Percentiles rank a stretch among this genome's conserved stretches.
Evolutionary conservation across 1,140 invertebrate genomes (phyloP).

Genomic region (Oppia nitens): DNA sequence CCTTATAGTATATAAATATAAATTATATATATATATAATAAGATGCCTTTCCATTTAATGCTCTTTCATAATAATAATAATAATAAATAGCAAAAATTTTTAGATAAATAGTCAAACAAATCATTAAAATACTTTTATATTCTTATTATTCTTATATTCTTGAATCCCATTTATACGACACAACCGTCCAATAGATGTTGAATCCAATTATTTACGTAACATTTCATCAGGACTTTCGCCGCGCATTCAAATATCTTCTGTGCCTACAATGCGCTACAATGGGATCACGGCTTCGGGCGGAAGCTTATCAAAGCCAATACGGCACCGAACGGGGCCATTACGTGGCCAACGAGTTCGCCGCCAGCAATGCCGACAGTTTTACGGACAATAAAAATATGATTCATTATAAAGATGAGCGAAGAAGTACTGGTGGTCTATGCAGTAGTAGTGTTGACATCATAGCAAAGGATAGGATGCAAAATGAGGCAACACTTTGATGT

Average conservation of each 20-base stretch:
- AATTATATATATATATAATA: too few relatives aligned
- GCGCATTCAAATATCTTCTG: constrained; percentile 76
- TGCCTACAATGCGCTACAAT: constrained; percentile 71
- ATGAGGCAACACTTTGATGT: neutral
- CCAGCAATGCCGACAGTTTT: neutral
- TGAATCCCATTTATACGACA: too few relatives aligned
- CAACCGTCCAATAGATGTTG: constrained; percentile 45
- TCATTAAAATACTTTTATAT: too few relatives aligned
- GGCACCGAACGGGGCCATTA: constrained; percentile 29
- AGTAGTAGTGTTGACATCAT: neutral
- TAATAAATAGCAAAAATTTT: too few relatives aligned
- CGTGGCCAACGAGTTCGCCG: neutral
- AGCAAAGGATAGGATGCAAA: neutral
- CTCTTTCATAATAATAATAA: too few relatives aligned
- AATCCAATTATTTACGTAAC: constrained; percentile 83
- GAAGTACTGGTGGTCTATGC: neutral
- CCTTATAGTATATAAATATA: too few relatives aligned
- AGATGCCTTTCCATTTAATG: too few relatives aligned
- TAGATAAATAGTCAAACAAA: too few relatives aligned
- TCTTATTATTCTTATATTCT: too few relatives aligned
- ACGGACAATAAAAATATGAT: neutral
- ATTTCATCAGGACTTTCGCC: constrained; percentile 79
- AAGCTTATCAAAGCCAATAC: constrained; percentile 79
- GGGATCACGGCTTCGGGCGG: constrained; percentile 75
- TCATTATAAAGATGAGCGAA: neutral